phyloP scores from a whole-genome alignment of 2,888 invertebrate species.

The Aspidiotus rigidus region DNA sequence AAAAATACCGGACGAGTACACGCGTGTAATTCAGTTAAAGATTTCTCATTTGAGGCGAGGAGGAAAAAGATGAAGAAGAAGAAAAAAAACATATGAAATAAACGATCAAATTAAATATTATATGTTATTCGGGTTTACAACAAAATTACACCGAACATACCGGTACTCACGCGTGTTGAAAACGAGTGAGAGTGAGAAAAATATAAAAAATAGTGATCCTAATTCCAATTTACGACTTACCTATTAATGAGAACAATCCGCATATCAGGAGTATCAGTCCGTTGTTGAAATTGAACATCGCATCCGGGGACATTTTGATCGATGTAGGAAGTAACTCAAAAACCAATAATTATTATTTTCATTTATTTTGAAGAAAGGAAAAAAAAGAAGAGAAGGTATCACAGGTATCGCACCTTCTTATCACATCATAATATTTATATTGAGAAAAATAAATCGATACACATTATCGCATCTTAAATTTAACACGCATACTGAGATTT shows the following conservation, averaged over 20 bases:
- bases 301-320: slow-evolving; percentile 22
- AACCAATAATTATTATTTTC: neutral
- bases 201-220: neutral
- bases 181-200: neutral
- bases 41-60: too few species aligned
- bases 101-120: too few species aligned
- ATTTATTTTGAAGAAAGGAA: neutral
- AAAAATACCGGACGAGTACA: too few species aligned
- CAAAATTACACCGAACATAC: too few species aligned
- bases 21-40: too few species aligned
- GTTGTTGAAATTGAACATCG: slow-evolving; percentile 25
- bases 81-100: too few species aligned
- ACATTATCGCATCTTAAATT: neutral
- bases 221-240: slow-evolving; percentile 9
- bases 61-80: too few species aligned
- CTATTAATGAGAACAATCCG: slow-evolving; percentile 32
- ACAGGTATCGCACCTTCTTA: neutral
- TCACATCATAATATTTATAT: neutral
- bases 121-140: too few species aligned
- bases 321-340: too few species aligned
- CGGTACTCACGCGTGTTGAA: too few species aligned
- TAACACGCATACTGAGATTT: neutral
- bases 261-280: slow-evolving; percentile 23
- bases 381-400: slow-evolving; percentile 11
- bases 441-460: neutral